Percentiles rank a stretch among this genome's conserved stretches.
phyloP scores from a whole-genome alignment of 1,140 invertebrate species.

The Microplitis mediator region DNA sequence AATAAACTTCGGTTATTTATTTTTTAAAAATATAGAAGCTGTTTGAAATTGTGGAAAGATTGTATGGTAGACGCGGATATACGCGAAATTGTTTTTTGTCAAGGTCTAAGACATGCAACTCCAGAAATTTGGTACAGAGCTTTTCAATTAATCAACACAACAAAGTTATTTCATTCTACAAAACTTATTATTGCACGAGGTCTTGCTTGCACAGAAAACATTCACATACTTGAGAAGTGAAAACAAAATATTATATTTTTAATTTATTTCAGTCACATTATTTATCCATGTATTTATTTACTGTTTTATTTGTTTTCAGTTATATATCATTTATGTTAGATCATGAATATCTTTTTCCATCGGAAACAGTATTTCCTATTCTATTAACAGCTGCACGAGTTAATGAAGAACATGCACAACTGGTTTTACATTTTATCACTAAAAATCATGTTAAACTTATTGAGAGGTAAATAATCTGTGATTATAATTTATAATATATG shows the following conservation, averaged over 20 bases:
- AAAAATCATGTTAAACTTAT: constrained; percentile 12
- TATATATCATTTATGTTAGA: background rate
- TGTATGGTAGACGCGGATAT: constrained; percentile 8
- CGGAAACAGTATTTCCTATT: constrained; percentile 1
- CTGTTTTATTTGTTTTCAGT: background rate
- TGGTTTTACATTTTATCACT: constrained; percentile 7
- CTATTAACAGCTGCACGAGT: constrained; percentile 12
- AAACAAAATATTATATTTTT: background rate
- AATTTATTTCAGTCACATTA: background rate
- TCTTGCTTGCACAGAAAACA: constrained; percentile 16
- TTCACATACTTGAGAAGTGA: constrained; percentile 9
- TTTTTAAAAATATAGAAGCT: background rate
- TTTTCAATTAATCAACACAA: constrained; percentile 4
- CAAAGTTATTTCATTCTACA: constrained; percentile 2
- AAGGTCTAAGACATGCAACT: constrained; percentile 13
- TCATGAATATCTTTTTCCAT: background rate
- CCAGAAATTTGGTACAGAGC: background rate
- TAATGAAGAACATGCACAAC: constrained; percentile 8
- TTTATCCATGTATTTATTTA: background rate
- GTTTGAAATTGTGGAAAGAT: background rate
- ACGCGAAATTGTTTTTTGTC: constrained; percentile 16
- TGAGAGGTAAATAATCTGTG: background rate
- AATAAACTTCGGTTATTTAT: background rate
- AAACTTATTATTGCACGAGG: constrained; percentile 1
- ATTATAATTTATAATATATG: background rate